A percentile compares a stretch with the other conserved stretches of the same genome.
phyloP scores from a whole-genome alignment of 2,797 vertebrate genomes.

The Xiphorhynchus erythropygius region DNA sequence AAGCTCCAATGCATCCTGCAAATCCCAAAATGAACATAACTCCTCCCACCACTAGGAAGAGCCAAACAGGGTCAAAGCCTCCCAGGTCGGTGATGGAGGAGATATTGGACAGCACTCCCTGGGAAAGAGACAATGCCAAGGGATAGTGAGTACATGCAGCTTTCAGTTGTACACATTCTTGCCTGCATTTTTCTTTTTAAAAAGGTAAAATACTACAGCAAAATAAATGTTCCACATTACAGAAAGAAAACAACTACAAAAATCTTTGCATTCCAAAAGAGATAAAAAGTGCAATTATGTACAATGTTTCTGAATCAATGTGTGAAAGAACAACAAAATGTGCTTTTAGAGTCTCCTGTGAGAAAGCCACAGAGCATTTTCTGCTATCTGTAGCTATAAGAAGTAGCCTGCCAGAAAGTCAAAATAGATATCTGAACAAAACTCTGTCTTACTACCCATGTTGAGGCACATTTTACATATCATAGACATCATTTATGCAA shows the following conservation, averaged over 20 bases:
- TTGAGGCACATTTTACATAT: neutral
- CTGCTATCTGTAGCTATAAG: neutral
- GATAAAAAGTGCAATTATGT: neutral
- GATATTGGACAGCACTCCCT: constrained; percentile 98
- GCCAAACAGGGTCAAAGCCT: constrained; percentile 97
- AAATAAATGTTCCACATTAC: neutral
- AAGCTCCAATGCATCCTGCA: constrained; percentile 95
- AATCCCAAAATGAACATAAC: constrained; percentile 99
- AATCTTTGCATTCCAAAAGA: neutral
- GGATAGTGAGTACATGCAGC: neutral
- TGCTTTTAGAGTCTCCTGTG: neutral
- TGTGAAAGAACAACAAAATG: neutral
- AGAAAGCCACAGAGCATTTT: neutral
- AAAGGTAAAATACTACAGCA: neutral
- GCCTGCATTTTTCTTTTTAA: neutral
- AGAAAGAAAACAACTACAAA: neutral
- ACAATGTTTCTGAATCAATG: neutral
- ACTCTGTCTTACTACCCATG: neutral
- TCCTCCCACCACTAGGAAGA: constrained; percentile 95
- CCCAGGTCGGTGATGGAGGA: constrained; percentile 97
- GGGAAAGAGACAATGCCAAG: constrained; percentile 13
- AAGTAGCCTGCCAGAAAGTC: neutral
- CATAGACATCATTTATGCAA: neutral
- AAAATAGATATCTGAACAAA: neutral
- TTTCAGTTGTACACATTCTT: neutral